Percentiles rank a stretch among this genome's conserved stretches.
Evolutionary conservation across 2,797 vertebrate species (phyloP).

Genomic region (Austrolebias charrua): DNA sequence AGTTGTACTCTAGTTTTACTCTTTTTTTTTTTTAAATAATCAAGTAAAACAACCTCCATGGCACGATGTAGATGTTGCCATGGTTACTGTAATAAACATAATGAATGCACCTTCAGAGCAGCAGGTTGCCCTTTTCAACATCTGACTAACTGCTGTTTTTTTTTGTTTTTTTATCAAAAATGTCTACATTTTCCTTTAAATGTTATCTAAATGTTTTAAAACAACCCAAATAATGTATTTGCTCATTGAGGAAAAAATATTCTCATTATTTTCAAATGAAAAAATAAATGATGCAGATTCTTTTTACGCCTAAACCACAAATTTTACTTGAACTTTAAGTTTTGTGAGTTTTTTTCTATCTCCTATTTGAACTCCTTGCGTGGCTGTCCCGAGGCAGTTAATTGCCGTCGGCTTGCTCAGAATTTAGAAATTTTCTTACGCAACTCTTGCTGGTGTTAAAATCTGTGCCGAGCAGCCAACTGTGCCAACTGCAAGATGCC

Average conservation of each 20-base stretch:
- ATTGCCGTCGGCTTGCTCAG: neutral
- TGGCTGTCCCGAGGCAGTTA: conserved; percentile 15
- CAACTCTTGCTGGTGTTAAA: conserved; percentile 13
- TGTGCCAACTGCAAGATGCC: neutral
- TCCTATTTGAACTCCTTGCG: neutral
- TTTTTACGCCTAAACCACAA: neutral
- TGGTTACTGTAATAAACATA: neutral
- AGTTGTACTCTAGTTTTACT: too few species aligned
- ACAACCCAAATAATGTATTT: neutral
- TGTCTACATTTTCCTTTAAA: neutral
- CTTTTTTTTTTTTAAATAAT: too few species aligned
- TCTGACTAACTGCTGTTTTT: neutral
- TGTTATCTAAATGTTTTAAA: neutral
- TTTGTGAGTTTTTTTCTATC: neutral
- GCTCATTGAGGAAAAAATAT: too few species aligned
- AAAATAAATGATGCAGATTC: too few species aligned
- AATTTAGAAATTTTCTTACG: conserved; percentile 16
- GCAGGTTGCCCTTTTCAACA: too few species aligned
- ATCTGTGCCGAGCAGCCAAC: neutral
- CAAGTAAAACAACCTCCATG: neutral
- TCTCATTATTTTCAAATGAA: too few species aligned
- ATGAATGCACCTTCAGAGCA: too few species aligned
- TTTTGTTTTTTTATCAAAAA: too few species aligned
- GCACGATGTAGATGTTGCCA: neutral
- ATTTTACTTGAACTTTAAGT: neutral